Evolutionary conservation across 2,888 invertebrate species (phyloP), one percentile per base, ranked within the genome.

Genomic region (Nysson spinosus): DNA sequence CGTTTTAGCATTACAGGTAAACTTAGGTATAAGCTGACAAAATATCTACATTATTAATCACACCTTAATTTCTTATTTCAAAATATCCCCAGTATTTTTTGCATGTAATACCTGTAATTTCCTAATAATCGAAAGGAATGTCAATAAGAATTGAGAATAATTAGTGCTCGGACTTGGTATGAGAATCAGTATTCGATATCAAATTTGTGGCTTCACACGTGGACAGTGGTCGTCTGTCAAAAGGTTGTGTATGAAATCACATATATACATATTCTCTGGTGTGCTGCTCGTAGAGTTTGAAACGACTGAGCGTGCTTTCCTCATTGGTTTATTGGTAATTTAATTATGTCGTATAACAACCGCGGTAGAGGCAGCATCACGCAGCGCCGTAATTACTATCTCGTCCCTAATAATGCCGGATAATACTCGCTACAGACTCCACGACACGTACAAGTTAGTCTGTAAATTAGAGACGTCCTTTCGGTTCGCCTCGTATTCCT

Each of bases 291-390:
- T 2, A 12, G 30, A 42, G 39, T 7, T 24, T 14, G 30, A 12
- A 14, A 43, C 57, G 22, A 57, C 56, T 57, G 57, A 46, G 49
- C 58, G 49, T 32, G 56, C 64, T 63, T 64, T 61, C 57, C 51
- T 60, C 69, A 69, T 70, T 56, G 64, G 64, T 69, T 69, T 57
- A 69, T 69, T 69, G 65, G 68, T 69, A 69, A 70, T 70, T 69
- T 69, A 70, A 70, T 70, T 69, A 70, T 40, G 64, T 67, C 67
- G 57, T 67, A 54, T 46, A 69, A 52, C 58, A 44, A 54, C 56
- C 69, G 35, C 44, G 20, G 50, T 19, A 20, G 52, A 43, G 30
- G 37, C 49, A 37, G 64, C 64, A 63, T 66, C 64, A 37, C 65
- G 37, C 56, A 37, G 56, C 47, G 39, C 42, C 44, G 64, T 71